Conservation (phyloP, 2,888 invertebrate species). For the Chloroclysta siterata region DNA sequence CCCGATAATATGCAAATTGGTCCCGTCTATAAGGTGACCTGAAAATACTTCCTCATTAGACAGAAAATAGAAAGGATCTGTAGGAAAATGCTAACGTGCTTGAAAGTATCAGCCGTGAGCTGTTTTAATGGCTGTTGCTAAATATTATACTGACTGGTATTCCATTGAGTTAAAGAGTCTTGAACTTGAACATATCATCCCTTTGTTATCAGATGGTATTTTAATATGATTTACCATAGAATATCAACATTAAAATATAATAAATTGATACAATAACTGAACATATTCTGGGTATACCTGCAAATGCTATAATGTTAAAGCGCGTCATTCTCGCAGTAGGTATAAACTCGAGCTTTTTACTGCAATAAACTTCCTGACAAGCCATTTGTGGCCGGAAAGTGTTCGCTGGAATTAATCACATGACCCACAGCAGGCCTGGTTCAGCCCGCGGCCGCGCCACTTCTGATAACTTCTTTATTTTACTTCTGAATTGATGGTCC, state of each 20-base stretch:
- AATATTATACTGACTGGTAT: too few species aligned
- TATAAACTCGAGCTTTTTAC: constrained; percentile 74
- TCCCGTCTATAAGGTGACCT: constrained; percentile 75
- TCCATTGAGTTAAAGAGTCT: too few species aligned
- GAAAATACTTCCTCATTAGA: constrained; percentile 75
- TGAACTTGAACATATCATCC: too few species aligned
- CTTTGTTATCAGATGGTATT: too few species aligned
- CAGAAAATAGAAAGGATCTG: too few species aligned
- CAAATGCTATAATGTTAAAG: constrained; percentile 68
- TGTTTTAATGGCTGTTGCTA: too few species aligned
- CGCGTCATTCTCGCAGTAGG: constrained; percentile 70
- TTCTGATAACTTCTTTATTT: constrained; percentile 70
- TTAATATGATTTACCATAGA: too few species aligned
- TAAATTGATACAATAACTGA: not conserved
- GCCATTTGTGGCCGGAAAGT: constrained; percentile 77
- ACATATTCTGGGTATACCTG: constrained; percentile 55
- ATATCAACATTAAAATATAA: not conserved
- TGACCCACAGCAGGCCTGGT: constrained; percentile 66
- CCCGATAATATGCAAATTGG: constrained; percentile 82
- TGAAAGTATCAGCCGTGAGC: too few species aligned
- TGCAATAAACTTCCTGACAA: constrained; percentile 81
- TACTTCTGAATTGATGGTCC: constrained; percentile 52
- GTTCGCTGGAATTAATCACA: constrained; percentile 77
- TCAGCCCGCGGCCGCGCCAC: constrained; percentile 51
- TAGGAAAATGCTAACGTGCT: too few species aligned